These are phyloP conservation scores for Brotula barbata DNA, from an alignment of 2,797 vertebrate species.

Conservation along the genomic window DNA sequence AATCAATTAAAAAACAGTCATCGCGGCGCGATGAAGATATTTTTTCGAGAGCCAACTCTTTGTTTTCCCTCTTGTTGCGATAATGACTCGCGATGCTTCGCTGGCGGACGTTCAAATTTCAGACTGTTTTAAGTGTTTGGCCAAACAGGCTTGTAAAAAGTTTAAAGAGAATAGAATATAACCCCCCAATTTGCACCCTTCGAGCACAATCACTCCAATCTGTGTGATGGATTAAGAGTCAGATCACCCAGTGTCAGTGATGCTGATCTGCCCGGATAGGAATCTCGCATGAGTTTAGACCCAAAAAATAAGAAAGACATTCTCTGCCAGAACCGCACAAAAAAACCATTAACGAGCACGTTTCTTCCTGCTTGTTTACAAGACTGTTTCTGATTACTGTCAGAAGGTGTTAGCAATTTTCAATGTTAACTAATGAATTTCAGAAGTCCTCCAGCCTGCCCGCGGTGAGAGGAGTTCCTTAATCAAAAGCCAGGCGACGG, in stretches of 20 bases:
- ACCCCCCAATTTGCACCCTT: too few relatives aligned
- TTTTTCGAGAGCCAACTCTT: too few relatives aligned
- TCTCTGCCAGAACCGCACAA: background rate
- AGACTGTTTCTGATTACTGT: background rate
- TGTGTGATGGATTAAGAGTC: conserved; percentile 22
- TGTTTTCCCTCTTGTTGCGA: too few relatives aligned
- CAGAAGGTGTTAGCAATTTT: conserved; percentile 5
- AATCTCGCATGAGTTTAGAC: conserved; percentile 1
- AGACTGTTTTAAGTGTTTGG: too few relatives aligned
- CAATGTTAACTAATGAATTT: conserved; percentile 34
- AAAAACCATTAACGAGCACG: background rate
- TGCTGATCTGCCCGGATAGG: conserved; percentile 37
- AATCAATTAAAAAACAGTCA: too few relatives aligned
- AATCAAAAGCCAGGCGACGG: conserved; percentile 46
- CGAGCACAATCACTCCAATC: background rate
- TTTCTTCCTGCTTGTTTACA: background rate
- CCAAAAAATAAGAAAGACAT: background rate
- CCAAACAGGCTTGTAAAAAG: too few relatives aligned
- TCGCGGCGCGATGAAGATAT: too few relatives aligned
- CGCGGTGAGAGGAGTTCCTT: conserved; percentile 39
- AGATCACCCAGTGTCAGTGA: conserved; percentile 26
- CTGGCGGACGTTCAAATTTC: too few relatives aligned
- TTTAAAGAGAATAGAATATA: too few relatives aligned
- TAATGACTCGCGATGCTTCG: too few relatives aligned
- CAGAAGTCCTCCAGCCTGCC: conserved; percentile 29